These are phyloP conservation scores for Drosophila teissieri DNA, from an alignment of 1,140 invertebrate species.

Conservation along the genomic window DNA sequence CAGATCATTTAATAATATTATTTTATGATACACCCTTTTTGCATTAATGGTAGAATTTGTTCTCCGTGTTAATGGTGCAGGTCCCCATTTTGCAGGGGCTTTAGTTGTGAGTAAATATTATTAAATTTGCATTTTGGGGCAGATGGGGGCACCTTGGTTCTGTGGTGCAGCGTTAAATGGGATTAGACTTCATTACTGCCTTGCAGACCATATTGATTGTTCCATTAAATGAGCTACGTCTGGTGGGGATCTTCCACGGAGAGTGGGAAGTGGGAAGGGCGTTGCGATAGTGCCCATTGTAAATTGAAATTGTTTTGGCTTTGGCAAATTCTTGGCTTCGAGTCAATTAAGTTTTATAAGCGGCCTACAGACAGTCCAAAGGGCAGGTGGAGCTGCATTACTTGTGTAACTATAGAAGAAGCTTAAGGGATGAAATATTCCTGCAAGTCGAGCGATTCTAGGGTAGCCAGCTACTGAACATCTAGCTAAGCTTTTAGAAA, in stretches of 20 bases:
- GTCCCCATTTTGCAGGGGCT: constrained; percentile 37
- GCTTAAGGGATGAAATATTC: constrained; percentile 30
- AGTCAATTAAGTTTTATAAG: constrained; percentile 75
- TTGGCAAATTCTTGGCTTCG: constrained; percentile 67
- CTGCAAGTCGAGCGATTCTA: background rate
- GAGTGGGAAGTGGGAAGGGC: background rate
- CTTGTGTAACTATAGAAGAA: constrained; percentile 29
- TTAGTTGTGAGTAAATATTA: constrained; percentile 73
- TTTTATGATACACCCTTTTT: background rate
- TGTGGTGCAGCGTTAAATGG: constrained; percentile 62
- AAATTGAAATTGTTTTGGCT: constrained; percentile 77
- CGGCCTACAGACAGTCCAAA: constrained; percentile 11
- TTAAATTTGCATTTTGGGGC: constrained; percentile 68
- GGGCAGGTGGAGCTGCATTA: constrained; percentile 28
- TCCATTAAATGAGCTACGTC: constrained; percentile 73
- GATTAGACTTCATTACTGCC: constrained; percentile 78
- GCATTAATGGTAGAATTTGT: background rate
- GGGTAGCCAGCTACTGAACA: background rate
- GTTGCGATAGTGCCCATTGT: constrained; percentile 28
- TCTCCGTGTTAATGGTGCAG: constrained; percentile 12
- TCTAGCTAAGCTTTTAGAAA: background rate
- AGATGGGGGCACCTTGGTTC: constrained; percentile 44
- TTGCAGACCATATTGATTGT: constrained; percentile 73
- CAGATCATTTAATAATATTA: too few relatives aligned
- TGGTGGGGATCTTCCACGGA: constrained; percentile 20